Evolutionary conservation across 2,113 vertebrate species (phyloP).

Genomic region (Petrocephalus microphthalmus): DNA sequence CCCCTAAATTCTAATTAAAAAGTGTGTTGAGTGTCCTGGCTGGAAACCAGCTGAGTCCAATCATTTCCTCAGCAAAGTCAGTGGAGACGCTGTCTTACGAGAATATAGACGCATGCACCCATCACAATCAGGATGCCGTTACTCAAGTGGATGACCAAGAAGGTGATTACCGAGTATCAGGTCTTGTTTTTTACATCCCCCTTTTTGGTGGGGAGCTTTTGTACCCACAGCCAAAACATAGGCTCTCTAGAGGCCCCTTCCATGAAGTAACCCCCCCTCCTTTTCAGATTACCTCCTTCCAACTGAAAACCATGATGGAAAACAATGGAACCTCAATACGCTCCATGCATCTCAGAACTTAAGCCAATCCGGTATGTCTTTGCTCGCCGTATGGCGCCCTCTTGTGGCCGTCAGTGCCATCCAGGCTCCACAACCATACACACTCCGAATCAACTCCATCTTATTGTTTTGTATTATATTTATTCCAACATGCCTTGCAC

Average conservation of each 20-base stretch:
- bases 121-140: slow-evolving; percentile 28
- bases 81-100: slow-evolving; percentile 35
- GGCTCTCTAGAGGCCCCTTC: not conserved
- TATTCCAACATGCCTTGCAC: not conserved
- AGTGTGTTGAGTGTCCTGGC: not conserved
- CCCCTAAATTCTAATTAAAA: not conserved
- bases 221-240: not conserved
- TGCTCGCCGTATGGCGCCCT: not conserved
- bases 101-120: slow-evolving; percentile 32
- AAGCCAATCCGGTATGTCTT: slow-evolving; percentile 22
- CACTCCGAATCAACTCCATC: not conserved
- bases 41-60: slow-evolving; percentile 13
- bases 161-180: not conserved
- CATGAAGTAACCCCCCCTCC: not conserved
- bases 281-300: not conserved
- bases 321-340: not conserved
- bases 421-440: not conserved
- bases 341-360: not conserved
- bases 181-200: not conserved
- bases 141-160: slow-evolving; percentile 22
- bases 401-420: not conserved
- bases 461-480: not conserved
- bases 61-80: slow-evolving; percentile 14
- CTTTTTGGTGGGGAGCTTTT: not conserved
- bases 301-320: not conserved